These are phyloP conservation scores for Pristiophorus japonicus DNA, from an alignment of 2,113 vertebrate species.

Conservation along the genomic window DNA sequence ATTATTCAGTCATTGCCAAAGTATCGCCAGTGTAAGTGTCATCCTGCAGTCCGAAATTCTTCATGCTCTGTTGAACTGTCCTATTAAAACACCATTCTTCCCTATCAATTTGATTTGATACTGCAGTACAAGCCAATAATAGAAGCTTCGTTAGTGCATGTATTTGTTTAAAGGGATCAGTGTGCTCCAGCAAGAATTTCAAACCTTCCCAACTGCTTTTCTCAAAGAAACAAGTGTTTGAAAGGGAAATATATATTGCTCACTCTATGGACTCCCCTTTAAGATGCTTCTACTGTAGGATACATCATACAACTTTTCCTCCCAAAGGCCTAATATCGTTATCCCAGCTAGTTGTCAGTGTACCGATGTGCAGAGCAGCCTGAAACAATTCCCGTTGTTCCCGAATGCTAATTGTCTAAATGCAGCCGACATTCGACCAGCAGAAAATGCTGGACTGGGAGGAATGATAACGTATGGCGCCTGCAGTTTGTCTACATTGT, in stretches of 20 bases:
- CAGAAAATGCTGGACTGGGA: neutral
- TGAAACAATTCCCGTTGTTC: neutral
- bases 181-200: neutral
- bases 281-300: neutral
- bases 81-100: slow-evolving; percentile 26
- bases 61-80: slow-evolving; percentile 25
- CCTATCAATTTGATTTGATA: slow-evolving; percentile 7
- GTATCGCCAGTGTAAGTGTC: slow-evolving; percentile 27
- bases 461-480: neutral
- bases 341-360: neutral
- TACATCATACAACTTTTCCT: neutral
- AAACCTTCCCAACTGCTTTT: neutral
- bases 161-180: slow-evolving; percentile 29
- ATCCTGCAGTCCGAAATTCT: neutral
- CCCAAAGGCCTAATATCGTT: neutral
- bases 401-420: neutral
- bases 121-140: neutral
- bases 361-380: neutral
- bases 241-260: slow-evolving; percentile 24
- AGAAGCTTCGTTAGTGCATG: neutral
- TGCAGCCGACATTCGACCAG: neutral
- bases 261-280: neutral
- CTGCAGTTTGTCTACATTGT: too few relatives aligned
- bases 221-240: neutral
- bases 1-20: slow-evolving; percentile 33